A percentile compares a stretch with the other conserved stretches of the same genome.
phyloP scores from a whole-genome alignment of 2,888 invertebrate genomes.

The Drosophila yooni region DNA sequence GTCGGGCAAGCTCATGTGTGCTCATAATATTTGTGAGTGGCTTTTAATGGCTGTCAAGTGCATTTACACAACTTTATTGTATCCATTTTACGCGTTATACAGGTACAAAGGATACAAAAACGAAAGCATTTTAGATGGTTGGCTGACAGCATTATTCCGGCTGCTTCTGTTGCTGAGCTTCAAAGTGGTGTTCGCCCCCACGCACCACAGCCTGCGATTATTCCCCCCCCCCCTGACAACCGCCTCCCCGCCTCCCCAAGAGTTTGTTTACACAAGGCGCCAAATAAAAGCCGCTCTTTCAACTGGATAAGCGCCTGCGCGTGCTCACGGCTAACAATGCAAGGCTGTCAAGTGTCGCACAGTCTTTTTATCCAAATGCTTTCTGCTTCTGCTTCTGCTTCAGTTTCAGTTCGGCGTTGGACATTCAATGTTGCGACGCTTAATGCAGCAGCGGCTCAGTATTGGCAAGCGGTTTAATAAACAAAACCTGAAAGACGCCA shows the following conservation, averaged over 20 bases:
- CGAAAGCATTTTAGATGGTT: conserved; percentile 29
- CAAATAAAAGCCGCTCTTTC: conserved; percentile 49
- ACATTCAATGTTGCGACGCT: conserved; percentile 44
- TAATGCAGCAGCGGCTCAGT: neutral
- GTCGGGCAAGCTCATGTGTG: neutral
- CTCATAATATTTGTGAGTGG: neutral
- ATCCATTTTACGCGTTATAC: neutral
- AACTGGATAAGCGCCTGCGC: conserved; percentile 52
- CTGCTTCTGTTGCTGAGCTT: conserved; percentile 23
- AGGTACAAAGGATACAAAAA: conserved; percentile 12
- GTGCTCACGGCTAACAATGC: conserved; percentile 10
- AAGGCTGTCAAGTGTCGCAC: conserved; percentile 5
- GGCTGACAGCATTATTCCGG: conserved; percentile 24
- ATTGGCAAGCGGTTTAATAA: neutral
- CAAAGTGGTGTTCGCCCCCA: conserved; percentile 11
- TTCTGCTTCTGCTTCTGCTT: neutral
- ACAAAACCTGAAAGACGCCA: conserved; percentile 30
- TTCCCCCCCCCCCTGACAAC: neutral
- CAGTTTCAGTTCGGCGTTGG: conserved; percentile 51
- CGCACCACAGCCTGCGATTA: neutral
- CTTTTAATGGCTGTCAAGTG: conserved; percentile 2
- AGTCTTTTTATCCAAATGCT: conserved; percentile 21
- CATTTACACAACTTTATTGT: conserved; percentile 14
- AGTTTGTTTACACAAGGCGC: conserved; percentile 7
- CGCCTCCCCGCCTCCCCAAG: neutral